Percentiles rank a stretch among this genome's conserved stretches.
These are phyloP conservation scores for Panagrolaimus sp. DNA, from an alignment of 1,140 invertebrate genomes.

Conservation along the genomic window DNA sequence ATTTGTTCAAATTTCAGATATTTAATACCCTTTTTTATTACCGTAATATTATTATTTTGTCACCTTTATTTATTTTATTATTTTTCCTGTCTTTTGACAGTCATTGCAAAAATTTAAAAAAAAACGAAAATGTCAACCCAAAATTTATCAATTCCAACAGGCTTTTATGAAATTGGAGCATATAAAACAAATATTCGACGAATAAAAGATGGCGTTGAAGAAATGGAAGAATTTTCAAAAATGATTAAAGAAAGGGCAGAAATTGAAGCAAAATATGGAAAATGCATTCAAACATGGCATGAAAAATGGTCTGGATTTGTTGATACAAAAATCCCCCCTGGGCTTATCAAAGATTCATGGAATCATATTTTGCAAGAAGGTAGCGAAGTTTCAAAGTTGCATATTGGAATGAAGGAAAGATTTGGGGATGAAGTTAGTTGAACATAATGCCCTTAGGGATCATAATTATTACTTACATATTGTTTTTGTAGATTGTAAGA, in stretches of 20 bases:
- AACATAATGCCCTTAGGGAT: neutral
- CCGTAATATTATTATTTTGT: no score
- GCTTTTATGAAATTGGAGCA: conserved; percentile 27
- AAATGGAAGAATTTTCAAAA: conserved; percentile 51
- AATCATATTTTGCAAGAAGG: conserved; percentile 41
- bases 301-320: conserved; percentile 46
- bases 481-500: conserved; percentile 44
- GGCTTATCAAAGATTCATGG: conserved; percentile 24
- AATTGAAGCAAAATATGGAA: conserved; percentile 51
- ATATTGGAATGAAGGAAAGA: conserved; percentile 45
- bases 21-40: no score
- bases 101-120: no score
- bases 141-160: neutral
- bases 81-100: no score
- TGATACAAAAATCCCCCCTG: conserved; percentile 28
- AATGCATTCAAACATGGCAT: conserved; percentile 47
- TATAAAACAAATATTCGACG: conserved; percentile 56
- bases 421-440: conserved; percentile 42
- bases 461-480: no score
- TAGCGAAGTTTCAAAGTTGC: conserved; percentile 43
- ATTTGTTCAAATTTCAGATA: no score
- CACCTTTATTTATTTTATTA: no score
- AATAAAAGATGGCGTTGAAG: conserved; percentile 54
- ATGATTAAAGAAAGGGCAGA: conserved; percentile 52
- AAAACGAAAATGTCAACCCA: neutral